phyloP scores from a whole-genome alignment of 23 tunicate genomes.

The Styela plicata region DNA sequence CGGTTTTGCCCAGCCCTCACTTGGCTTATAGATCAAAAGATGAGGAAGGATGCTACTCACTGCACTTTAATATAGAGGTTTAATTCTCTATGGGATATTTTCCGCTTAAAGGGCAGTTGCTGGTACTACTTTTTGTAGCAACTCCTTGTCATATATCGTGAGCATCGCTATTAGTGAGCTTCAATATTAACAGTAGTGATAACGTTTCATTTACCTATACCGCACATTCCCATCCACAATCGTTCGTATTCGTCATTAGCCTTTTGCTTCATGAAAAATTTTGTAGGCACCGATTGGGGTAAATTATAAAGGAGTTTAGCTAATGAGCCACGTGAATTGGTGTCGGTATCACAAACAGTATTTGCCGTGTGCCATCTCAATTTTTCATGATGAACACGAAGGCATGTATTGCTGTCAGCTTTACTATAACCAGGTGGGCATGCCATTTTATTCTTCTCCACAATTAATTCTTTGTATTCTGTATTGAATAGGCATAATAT shows the following conservation, averaged over 20 bases:
- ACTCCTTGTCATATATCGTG: too few species aligned
- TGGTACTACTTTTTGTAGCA: too few species aligned
- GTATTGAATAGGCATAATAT: too few species aligned
- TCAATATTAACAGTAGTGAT: too few species aligned
- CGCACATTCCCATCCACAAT: conserved; percentile 7
- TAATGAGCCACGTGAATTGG: neutral
- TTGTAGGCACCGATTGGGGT: neutral
- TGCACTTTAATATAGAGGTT: too few species aligned
- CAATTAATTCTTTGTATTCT: conserved; percentile 7
- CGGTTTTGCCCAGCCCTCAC: too few species aligned
- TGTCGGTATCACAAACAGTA: neutral
- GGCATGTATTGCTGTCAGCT: neutral
- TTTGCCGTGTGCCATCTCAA: neutral
- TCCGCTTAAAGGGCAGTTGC: too few species aligned
- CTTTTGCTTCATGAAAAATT: neutral
- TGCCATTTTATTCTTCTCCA: neutral
- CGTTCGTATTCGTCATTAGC: neutral
- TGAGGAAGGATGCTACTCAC: too few species aligned
- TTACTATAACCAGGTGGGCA: conserved; percentile 2
- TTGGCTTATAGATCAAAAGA: too few species aligned
- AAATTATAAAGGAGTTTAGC: neutral
- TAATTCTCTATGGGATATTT: too few species aligned
- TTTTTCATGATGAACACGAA: neutral
- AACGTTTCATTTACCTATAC: too few species aligned
- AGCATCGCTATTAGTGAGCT: too few species aligned